Percentiles rank a stretch among this genome's conserved stretches.
Conservation (phyloP, 37 sponge, comb jelly and placozoan genomes). For the Mnemiopsis leidyi region DNA sequence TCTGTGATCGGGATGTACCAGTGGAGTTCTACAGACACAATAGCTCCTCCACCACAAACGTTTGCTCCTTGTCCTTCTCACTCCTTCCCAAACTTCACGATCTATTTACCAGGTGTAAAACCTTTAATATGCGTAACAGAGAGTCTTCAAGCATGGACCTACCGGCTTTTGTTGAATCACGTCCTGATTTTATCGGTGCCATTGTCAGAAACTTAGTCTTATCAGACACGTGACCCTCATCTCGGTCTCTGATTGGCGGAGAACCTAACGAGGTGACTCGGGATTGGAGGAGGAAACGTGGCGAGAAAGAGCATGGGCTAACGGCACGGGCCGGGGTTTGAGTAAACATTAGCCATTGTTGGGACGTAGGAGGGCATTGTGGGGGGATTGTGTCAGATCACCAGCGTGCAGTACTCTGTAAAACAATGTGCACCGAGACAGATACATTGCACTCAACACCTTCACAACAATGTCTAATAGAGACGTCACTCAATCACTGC, state of each 20-base stretch:
- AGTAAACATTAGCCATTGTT: background rate
- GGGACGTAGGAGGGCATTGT: no score
- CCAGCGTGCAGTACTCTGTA: background rate
- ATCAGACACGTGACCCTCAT: background rate
- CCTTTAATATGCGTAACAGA: background rate
- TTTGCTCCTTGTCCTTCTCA: no score
- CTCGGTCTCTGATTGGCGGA: background rate
- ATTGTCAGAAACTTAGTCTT: background rate
- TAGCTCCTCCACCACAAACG: no score
- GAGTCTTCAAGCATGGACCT: background rate
- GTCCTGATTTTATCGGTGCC: background rate
- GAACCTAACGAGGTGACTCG: background rate
- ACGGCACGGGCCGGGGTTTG: background rate
- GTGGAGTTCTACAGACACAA: no score
- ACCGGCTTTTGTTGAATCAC: background rate
- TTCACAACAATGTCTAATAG: background rate
- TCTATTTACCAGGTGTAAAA: background rate
- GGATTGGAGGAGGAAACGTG: background rate
- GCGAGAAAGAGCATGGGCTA: background rate
- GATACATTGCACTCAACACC: background rate
- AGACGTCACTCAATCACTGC: background rate
- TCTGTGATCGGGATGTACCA: no score
- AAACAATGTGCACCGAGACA: background rate
- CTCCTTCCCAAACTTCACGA: background rate
- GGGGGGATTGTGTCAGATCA: background rate